phyloP scores from a whole-genome alignment of 2,888 invertebrate species.

The Chorisops tibialis region DNA sequence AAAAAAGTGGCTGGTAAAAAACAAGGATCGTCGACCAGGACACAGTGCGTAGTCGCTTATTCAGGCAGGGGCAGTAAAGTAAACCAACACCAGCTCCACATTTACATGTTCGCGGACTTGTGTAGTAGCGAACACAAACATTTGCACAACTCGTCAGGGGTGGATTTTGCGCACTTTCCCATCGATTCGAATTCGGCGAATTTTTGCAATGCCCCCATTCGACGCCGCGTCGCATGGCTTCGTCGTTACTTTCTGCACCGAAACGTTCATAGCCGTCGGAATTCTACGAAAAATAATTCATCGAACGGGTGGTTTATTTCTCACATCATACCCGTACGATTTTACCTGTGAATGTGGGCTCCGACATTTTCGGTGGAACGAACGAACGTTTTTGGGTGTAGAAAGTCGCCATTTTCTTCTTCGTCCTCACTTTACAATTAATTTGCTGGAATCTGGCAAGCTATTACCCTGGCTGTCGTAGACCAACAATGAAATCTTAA shows the following conservation, averaged over 20 bases:
- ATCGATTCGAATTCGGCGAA: neutral
- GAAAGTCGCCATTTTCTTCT: conserved; percentile 24
- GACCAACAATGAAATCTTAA: conserved; percentile 24
- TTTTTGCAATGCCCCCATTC: conserved; percentile 31
- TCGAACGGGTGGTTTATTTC: neutral
- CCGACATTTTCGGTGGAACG: neutral
- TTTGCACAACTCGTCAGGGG: neutral
- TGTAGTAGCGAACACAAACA: too few species aligned
- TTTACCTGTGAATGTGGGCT: too few species aligned
- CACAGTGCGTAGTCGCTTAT: conserved; percentile 2
- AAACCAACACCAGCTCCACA: neutral
- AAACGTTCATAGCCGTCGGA: neutral
- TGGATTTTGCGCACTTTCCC: conserved; percentile 7
- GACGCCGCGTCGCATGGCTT: conserved; percentile 24
- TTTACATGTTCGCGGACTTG: neutral
- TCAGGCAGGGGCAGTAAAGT: neutral
- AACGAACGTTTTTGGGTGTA: neutral
- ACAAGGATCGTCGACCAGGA: neutral
- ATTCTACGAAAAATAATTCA: neutral
- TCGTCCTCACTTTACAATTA: conserved; percentile 17
- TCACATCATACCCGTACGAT: too few species aligned
- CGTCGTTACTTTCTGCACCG: conserved; percentile 10
- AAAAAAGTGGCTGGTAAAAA: too few species aligned
- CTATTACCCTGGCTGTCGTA: conserved; percentile 23
- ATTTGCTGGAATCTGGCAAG: conserved; percentile 25